These are phyloP conservation scores for Lepus americanus DNA, from an alignment of 2,113 vertebrate species.

Conservation along the genomic window DNA sequence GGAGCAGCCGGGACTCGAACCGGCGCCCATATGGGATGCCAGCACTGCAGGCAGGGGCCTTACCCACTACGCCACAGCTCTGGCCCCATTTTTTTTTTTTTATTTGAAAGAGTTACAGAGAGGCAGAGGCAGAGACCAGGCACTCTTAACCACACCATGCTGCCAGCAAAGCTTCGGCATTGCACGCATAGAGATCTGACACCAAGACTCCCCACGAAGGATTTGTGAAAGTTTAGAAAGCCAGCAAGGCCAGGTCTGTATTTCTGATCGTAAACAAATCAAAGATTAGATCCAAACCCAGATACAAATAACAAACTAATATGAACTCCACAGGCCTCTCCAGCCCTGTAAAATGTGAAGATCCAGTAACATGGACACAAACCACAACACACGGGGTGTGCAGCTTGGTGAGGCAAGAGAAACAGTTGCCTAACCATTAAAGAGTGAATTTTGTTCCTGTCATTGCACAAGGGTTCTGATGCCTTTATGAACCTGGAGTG, in stretches of 20 bases:
- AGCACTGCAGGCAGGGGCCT: too few species aligned
- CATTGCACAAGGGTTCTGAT: slow-evolving; percentile 52
- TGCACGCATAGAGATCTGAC: too few species aligned
- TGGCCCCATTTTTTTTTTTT: too few species aligned
- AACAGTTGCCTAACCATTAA: too few species aligned
- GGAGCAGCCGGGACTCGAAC: too few species aligned
- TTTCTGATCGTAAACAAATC: not conserved
- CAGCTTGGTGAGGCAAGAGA: too few species aligned
- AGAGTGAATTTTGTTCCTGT: not conserved
- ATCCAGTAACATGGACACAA: not conserved
- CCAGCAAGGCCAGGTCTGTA: not conserved
- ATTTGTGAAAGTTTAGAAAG: not conserved
- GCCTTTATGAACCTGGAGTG: slow-evolving; percentile 53
- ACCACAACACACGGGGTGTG: rapidly evolving
- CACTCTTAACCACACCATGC: not conserved
- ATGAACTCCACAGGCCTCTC: not conserved
- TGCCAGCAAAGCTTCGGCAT: too few species aligned
- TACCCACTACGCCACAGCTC: too few species aligned
- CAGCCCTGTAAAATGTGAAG: not conserved
- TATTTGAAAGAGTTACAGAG: too few species aligned
- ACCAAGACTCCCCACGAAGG: not conserved
- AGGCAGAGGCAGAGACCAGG: not conserved
- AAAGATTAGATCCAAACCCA: too few species aligned
- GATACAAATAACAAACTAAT: not conserved
- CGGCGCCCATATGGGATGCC: too few species aligned